Percentiles rank a stretch among this genome's conserved stretches.
These are phyloP conservation scores for Eulithis testata DNA, from an alignment of 2,888 invertebrate species.

Conservation along the genomic window DNA sequence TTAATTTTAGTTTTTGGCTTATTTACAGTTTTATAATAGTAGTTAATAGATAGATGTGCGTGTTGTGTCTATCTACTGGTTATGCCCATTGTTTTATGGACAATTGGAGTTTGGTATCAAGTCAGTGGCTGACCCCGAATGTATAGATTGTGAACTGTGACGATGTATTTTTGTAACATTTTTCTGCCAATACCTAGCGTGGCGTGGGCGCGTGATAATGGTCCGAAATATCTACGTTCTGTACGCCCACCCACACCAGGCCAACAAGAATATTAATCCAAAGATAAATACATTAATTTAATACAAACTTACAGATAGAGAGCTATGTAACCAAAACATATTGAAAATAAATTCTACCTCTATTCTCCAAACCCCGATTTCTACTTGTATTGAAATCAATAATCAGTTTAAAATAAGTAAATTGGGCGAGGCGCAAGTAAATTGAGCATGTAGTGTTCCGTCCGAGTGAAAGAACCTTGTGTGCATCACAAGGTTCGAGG, in stretches of 20 bases:
- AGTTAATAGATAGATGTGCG: too few relatives aligned
- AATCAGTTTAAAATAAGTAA: too few relatives aligned
- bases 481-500: too few relatives aligned
- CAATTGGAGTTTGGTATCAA: slow-evolving; percentile 53
- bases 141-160: slow-evolving; percentile 63
- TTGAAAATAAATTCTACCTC: slow-evolving; percentile 20
- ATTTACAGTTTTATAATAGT: too few relatives aligned
- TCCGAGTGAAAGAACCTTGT: too few relatives aligned
- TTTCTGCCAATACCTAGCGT: slow-evolving; percentile 71
- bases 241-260: slow-evolving; percentile 62
- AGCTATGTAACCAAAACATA: slow-evolving; percentile 3
- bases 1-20: too few relatives aligned
- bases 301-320: too few relatives aligned
- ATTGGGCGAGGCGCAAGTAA: too few relatives aligned
- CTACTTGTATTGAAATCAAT: too few relatives aligned
- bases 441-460: too few relatives aligned
- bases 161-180: slow-evolving; percentile 74
- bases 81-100: slow-evolving; percentile 32
- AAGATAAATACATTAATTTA: slow-evolving; percentile 47
- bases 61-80: background rate
- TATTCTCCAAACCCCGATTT: too few relatives aligned
- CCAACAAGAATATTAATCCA: slow-evolving; percentile 69
- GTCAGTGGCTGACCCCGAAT: slow-evolving; percentile 62
- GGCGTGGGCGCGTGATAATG: slow-evolving; percentile 76
- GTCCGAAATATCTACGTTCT: slow-evolving; percentile 76